phyloP scores from a whole-genome alignment of 2,113 vertebrate species.

The Hydropotes inermis region DNA sequence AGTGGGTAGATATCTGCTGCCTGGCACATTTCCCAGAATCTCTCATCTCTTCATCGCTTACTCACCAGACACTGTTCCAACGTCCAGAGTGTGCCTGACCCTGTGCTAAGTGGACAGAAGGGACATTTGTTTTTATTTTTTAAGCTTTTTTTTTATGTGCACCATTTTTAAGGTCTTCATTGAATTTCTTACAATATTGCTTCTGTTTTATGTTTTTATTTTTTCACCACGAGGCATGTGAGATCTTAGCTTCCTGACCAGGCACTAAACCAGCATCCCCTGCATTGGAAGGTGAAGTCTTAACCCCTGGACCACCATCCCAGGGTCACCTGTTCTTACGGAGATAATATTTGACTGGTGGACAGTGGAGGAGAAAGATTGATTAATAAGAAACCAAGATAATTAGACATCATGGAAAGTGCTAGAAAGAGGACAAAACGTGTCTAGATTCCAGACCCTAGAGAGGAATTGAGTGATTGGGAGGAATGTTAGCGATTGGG shows the following conservation, averaged over 20 bases:
- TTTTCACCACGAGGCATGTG: neutral
- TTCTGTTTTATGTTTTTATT: neutral
- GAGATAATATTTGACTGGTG: neutral
- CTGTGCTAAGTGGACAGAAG: neutral
- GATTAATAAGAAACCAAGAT: neutral
- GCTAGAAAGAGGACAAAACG: neutral
- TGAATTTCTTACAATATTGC: neutral
- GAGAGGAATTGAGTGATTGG: neutral
- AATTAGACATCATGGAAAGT: neutral
- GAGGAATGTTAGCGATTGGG: neutral
- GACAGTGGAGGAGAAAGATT: neutral
- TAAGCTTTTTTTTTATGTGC: neutral
- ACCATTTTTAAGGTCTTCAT: neutral
- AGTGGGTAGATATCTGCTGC: neutral
- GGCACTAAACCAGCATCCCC: neutral
- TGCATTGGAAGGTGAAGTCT: neutral
- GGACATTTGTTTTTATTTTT: neutral
- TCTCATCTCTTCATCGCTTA: neutral
- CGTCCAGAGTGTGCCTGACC: rapidly evolving
- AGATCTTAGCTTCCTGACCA: neutral
- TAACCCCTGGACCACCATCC: neutral
- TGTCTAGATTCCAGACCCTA: neutral
- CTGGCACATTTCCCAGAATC: too few species aligned
- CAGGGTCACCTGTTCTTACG: neutral
- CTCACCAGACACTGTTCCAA: neutral